Conservation (phyloP, 2,888 invertebrate species). For the Buathra laborator region DNA sequence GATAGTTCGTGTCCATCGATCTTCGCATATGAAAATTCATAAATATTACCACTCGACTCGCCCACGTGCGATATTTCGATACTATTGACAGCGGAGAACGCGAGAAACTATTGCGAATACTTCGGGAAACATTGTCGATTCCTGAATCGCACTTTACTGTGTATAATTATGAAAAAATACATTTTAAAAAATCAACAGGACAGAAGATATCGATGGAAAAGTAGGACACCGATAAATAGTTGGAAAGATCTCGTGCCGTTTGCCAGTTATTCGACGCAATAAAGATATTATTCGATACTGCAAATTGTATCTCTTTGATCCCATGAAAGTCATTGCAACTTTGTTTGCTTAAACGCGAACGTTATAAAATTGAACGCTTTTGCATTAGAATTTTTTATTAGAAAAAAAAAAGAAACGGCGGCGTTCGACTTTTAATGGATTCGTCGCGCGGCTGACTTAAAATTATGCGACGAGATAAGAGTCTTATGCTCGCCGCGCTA, state of each 20-base stretch:
- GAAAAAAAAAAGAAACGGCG: background rate
- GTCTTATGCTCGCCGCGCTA: background rate
- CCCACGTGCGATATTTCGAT: background rate
- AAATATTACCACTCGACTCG: conserved; percentile 22
- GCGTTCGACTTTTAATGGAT: background rate
- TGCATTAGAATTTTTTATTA: background rate
- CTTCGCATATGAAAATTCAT: conserved; percentile 24
- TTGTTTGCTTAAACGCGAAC: background rate
- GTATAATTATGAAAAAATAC: background rate
- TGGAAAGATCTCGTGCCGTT: background rate
- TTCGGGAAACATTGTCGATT: conserved; percentile 1
- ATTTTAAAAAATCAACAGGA: conserved; percentile 9
- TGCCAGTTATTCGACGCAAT: background rate
- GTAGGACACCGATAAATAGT: background rate
- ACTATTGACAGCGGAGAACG: background rate
- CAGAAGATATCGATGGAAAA: background rate
- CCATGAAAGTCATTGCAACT: background rate
- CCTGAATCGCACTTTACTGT: background rate
- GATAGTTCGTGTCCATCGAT: conserved; percentile 35
- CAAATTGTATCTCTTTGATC: background rate
- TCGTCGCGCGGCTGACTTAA: conserved; percentile 1
- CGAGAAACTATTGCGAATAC: background rate
- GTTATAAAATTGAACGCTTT: background rate
- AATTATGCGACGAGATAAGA: conserved; percentile 29
- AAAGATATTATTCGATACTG: background rate